Evolutionary conservation across 2,113 vertebrate genomes (phyloP).

Genomic region (Pungitius pungitius): DNA sequence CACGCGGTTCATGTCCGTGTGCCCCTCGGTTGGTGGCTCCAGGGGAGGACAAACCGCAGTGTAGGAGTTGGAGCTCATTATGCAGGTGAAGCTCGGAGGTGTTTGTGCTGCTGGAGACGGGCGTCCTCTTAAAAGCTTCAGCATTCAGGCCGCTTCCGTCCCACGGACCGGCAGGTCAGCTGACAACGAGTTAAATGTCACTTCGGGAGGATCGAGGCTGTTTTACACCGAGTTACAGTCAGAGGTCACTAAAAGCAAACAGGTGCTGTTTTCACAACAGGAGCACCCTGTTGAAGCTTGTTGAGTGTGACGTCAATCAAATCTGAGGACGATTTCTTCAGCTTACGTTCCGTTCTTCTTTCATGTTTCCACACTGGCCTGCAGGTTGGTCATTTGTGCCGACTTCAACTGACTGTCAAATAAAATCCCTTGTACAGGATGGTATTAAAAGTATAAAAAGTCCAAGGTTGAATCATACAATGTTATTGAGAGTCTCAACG

Average conservation of each 20-base stretch:
- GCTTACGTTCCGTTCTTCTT: not conserved
- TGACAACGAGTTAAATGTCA: constrained; percentile 66
- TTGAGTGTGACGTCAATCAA: constrained; percentile 52
- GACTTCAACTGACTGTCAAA: not conserved
- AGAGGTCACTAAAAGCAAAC: constrained; percentile 71
- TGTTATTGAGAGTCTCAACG: no score
- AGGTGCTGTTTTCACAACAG: constrained; percentile 70
- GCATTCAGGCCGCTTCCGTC: constrained; percentile 53
- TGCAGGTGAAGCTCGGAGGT: no score
- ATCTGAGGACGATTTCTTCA: constrained; percentile 29
- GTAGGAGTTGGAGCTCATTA: no score
- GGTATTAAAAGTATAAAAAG: not conserved
- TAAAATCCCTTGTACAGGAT: not conserved
- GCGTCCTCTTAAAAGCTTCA: constrained; percentile 61
- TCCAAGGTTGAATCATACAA: not conserved
- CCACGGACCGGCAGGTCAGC: constrained; percentile 47
- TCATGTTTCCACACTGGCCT: not conserved
- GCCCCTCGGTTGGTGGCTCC: constrained; percentile 26
- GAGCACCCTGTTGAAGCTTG: constrained; percentile 37
- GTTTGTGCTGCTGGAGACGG: no score
- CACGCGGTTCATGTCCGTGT: constrained; percentile 21
- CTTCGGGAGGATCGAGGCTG: constrained; percentile 39
- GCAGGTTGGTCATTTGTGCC: not conserved
- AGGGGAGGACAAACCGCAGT: constrained; percentile 38
- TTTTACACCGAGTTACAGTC: constrained; percentile 45